These are phyloP conservation scores for Diadema setosum DNA, from an alignment of 35 echinoderm and acorn worm species.

Conservation along the genomic window DNA sequence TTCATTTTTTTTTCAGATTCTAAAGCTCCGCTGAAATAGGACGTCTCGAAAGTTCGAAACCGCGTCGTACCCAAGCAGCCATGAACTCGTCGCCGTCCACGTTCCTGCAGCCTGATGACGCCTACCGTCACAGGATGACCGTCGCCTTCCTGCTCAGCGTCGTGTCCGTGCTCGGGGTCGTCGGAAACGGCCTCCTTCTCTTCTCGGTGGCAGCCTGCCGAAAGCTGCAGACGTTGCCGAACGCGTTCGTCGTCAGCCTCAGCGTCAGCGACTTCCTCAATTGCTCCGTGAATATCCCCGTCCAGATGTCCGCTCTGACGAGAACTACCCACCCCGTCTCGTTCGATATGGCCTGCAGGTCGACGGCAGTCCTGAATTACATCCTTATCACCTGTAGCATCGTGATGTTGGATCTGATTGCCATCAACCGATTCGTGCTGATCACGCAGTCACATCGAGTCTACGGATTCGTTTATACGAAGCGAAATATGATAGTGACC, in stretches of 20 bases:
- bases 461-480: not conserved
- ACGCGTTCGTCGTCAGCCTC: slow-evolving; percentile 49
- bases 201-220: slow-evolving; percentile 26
- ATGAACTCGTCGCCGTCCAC: not conserved
- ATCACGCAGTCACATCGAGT: not conserved
- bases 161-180: slow-evolving; percentile 9
- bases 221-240: slow-evolving; percentile 34
- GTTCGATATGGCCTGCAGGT: not conserved
- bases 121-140: not conserved
- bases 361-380: not conserved
- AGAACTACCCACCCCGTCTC: not conserved
- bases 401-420: not conserved
- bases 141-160: not conserved
- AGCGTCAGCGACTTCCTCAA: slow-evolving; percentile 42
- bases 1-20: no score
- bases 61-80: no score
- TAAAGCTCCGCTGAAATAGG: no score
- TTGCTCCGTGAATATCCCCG: not conserved
- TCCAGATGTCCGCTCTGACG: not conserved
- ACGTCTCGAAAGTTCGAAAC: no score
- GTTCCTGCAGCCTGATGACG: not conserved
- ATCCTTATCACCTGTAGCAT: slow-evolving; percentile 5
- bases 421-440: slow-evolving; percentile 7
- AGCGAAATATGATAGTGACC: not conserved
- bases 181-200: slow-evolving; percentile 30